Conservation (phyloP, 2,113 vertebrate genomes). For the Malurus cyaneus region DNA sequence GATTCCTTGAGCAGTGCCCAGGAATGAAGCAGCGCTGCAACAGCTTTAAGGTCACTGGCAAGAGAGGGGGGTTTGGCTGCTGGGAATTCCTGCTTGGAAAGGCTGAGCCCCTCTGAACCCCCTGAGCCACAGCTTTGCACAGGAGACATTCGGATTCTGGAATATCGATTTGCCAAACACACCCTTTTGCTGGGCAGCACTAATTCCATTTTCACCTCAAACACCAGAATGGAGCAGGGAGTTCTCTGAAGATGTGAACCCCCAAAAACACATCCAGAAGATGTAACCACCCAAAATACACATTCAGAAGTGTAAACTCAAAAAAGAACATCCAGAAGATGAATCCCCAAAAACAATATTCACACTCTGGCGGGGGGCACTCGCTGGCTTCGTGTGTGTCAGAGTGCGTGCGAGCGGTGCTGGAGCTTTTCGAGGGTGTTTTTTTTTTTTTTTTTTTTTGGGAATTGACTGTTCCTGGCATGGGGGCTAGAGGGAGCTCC, state of each 20-base stretch:
- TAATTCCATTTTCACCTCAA: neutral
- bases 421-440: accelerated
- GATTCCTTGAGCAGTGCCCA: neutral
- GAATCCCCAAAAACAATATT: neutral
- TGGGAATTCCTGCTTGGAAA: neutral
- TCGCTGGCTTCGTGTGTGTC: accelerated
- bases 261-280: accelerated
- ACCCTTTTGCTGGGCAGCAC: accelerated
- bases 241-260: accelerated
- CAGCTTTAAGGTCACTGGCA: neutral
- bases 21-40: neutral
- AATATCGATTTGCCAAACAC: accelerated
- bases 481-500: slow-evolving; percentile 62
- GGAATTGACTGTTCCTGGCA: neutral
- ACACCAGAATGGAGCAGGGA: accelerated
- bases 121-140: accelerated
- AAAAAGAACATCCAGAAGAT: no score
- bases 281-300: no score
- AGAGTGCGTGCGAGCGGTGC: accelerated
- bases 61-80: neutral
- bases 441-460: neutral
- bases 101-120: neutral
- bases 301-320: no score
- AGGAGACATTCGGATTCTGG: accelerated
- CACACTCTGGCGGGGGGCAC: neutral